A percentile compares a stretch with the other conserved stretches of the same genome.
Conservation (phyloP, 2,797 vertebrate species). For the Mormyrops attenuatus region DNA sequence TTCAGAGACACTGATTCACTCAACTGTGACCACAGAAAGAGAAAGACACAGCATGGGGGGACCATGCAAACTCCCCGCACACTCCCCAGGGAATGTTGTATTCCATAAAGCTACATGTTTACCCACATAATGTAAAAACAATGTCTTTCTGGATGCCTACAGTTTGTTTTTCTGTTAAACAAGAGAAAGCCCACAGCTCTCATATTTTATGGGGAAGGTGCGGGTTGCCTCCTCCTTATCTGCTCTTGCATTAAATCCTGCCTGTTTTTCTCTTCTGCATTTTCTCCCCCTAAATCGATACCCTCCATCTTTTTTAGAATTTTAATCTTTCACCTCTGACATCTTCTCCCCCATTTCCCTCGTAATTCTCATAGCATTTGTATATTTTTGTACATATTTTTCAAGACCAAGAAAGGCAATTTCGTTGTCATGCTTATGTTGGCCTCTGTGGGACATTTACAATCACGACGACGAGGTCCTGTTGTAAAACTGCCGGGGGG, state of each 20-base stretch:
- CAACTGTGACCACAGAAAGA: background rate
- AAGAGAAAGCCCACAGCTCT: background rate
- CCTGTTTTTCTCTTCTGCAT: background rate
- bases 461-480: background rate
- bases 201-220: background rate
- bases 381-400: background rate
- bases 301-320: background rate
- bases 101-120: background rate
- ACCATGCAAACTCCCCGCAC: background rate
- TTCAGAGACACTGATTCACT: background rate
- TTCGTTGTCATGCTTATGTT: background rate
- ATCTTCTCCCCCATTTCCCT: background rate
- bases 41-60: background rate
- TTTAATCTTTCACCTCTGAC: background rate
- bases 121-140: background rate
- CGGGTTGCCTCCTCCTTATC: background rate
- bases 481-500: background rate
- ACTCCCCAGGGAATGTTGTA: background rate
- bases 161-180: background rate
- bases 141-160: background rate
- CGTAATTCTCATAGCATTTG: constrained; percentile 9
- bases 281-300: constrained; percentile 12
- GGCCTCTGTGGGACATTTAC: background rate
- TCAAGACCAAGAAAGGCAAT: background rate
- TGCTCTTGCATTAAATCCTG: background rate